Conservation (phyloP, 2,888 invertebrate genomes). For the Eupithecia subumbrata region DNA sequence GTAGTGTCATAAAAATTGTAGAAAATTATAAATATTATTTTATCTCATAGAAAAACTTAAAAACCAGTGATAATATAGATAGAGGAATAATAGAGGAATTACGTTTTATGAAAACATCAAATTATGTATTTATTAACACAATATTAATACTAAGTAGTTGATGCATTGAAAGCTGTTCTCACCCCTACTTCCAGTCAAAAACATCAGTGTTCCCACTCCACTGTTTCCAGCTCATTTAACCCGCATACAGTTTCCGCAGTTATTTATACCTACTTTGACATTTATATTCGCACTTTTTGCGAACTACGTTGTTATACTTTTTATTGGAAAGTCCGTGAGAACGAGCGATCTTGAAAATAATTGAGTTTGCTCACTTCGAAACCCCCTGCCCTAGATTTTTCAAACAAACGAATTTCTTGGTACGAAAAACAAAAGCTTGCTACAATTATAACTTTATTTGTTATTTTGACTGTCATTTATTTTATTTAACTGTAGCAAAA, state of each 20-base stretch:
- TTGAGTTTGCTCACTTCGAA: constrained; percentile 17
- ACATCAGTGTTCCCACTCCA: constrained; percentile 56
- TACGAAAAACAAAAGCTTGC: neutral
- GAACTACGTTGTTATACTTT: constrained; percentile 47
- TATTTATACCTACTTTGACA: constrained; percentile 57
- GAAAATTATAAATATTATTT: no score
- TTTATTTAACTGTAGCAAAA: neutral
- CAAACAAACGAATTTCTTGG: constrained; percentile 15
- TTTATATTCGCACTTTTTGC: constrained; percentile 64
- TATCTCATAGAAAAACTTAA: no score
- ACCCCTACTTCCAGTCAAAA: constrained; percentile 34
- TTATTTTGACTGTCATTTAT: neutral
- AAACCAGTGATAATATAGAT: no score
- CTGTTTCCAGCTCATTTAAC: constrained; percentile 74
- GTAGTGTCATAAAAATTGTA: no score
- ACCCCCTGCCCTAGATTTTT: constrained; percentile 23
- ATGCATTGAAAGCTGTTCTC: neutral
- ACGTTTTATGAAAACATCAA: no score
- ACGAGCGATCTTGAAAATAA: constrained; percentile 50
- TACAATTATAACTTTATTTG: neutral
- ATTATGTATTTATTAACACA: neutral
- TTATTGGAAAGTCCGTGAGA: constrained; percentile 48
- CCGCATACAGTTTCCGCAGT: constrained; percentile 65
- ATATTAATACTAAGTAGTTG: neutral
- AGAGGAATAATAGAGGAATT: no score